Base-by-base conservation (phyloP, 2,888 invertebrate genomes). In the Pyrocoelia pectoralis region DNA sequence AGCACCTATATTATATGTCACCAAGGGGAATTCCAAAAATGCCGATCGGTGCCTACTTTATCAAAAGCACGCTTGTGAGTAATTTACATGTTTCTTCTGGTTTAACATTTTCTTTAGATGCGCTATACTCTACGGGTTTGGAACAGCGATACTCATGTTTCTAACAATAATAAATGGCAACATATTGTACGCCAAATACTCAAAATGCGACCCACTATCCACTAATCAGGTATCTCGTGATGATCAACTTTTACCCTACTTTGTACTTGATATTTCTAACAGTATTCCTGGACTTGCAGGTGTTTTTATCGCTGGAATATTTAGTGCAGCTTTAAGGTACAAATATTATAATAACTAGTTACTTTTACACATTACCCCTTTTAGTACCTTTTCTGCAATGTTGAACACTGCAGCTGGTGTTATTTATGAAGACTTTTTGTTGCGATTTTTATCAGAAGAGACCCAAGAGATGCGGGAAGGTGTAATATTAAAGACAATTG, bases 301-400 rank as follows among this genome's bases (percentile, higher is more conserved):
- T 2, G 83, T 92, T 41, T 92, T 93, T 72, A 85, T 91, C 1
- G 90, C 92, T 18, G 88, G 91, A 15, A 84, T 92, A 41, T 90
- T 92, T 70, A 89, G 89, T 73, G 90, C 91, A 0, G 90, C 90
- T 0, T 83, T 92, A 17, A 88, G 85, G 85, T 85, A n/a, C n/a
- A n/a, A n/a, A n/a, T n/a, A n/a, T n/a, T n/a, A n/a, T n/a, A n/a
- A n/a, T n/a, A n/a, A 15, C 15, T 15, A 5, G 9, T n/a, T 6
- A 24, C 3, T 24, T 3, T 33, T 33, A n/a, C n/a, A 4, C 10
- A 52, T 2, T 14, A 13, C 9, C 18, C 33, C 10, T 82, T 82
- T 56, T 77, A 88, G 89, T 46, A 86, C 88, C 43, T 85, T 89
- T 75, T 88, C 88, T 12, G 84, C 87, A 0, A 79, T 84, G 40